phyloP scores from a whole-genome alignment of 2,113 vertebrate species.

The Hystrix brachyura region DNA sequence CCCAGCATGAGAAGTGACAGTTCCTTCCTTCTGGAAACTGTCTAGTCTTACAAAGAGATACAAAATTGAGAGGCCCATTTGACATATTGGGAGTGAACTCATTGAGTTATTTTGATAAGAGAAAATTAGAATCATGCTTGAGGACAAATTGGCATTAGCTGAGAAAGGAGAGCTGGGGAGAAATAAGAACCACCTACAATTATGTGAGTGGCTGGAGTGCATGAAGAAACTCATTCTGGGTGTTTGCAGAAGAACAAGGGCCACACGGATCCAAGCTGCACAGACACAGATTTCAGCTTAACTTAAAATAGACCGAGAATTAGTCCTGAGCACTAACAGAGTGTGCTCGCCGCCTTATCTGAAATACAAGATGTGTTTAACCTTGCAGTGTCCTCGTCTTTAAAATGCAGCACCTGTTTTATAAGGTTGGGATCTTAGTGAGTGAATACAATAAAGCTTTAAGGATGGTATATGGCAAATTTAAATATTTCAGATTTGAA shows the following conservation, averaged over 20 bases:
- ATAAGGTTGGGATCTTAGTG: background rate
- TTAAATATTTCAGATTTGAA: background rate
- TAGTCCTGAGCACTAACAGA: background rate
- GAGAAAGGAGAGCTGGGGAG: background rate
- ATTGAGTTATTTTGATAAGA: background rate
- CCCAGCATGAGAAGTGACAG: background rate
- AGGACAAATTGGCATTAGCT: background rate
- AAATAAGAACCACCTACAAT: background rate
- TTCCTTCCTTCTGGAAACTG: background rate
- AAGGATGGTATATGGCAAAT: background rate
- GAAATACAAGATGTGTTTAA: background rate
- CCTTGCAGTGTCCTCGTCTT: background rate
- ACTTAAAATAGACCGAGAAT: background rate
- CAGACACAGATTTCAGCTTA: background rate
- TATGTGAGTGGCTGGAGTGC: background rate
- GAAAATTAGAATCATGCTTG: background rate
- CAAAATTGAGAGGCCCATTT: background rate
- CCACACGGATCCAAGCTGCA: background rate
- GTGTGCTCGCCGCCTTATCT: background rate
- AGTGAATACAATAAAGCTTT: slow-evolving; percentile 3
- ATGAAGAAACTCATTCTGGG: background rate
- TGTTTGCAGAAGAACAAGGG: background rate
- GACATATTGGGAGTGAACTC: slow-evolving; percentile 11
- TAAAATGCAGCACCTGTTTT: background rate
- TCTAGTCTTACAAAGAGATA: background rate